phyloP scores from a whole-genome alignment of 1,140 invertebrate genomes.

The Aphis craccivora region DNA sequence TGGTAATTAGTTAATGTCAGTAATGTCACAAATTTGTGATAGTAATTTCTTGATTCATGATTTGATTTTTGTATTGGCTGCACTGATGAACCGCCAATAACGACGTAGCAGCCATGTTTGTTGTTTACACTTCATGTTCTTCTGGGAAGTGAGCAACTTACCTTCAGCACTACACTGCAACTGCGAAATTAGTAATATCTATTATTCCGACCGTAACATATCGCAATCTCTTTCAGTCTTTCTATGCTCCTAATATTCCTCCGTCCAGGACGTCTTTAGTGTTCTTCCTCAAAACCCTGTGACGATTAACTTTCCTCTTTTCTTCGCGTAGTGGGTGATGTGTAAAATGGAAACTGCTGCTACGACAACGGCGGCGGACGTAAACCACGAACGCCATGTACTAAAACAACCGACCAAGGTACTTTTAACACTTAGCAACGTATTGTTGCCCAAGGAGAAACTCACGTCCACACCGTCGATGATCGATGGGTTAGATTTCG shows the following conservation, averaged over 20 bases:
- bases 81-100: not conserved
- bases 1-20: too few species aligned
- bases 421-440: slow-evolving; percentile 90
- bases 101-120: not conserved
- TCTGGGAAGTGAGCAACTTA: not conserved
- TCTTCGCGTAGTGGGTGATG: not conserved
- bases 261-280: not conserved
- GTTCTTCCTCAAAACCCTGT: not conserved
- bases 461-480: slow-evolving; percentile 88
- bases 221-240: not conserved
- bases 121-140: not conserved
- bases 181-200: not conserved
- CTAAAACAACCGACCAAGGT: slow-evolving; percentile 77
- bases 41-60: too few species aligned
- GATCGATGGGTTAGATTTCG: slow-evolving; percentile 86
- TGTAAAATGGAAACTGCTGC: slow-evolving; percentile 48
- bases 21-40: too few species aligned
- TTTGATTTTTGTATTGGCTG: not conserved
- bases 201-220: not conserved
- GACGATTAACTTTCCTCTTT: not conserved
- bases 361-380: not conserved
- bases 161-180: not conserved
- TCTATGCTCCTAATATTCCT: not conserved
- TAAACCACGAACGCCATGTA: slow-evolving; percentile 59
- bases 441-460: slow-evolving; percentile 86